Evolutionary conservation across 2,113 vertebrate genomes (phyloP).

Genomic region (Plestiodon gilberti): DNA sequence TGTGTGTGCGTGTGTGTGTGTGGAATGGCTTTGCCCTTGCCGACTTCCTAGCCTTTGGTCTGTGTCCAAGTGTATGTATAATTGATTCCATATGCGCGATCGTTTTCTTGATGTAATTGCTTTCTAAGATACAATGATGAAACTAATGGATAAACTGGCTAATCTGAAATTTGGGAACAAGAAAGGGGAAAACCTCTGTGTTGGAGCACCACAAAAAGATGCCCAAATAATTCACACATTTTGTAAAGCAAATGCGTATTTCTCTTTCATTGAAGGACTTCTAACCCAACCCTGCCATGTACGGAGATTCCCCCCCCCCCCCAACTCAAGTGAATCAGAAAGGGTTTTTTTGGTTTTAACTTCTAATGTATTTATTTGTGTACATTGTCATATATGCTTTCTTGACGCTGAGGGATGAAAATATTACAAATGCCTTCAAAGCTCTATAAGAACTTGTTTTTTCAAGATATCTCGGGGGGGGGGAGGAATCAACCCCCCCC

Average conservation of each 20-base stretch:
- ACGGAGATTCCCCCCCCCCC: not conserved
- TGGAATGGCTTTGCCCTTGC: slow-evolving; percentile 88
- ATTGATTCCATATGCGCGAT: slow-evolving; percentile 96
- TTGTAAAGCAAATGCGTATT: not conserved
- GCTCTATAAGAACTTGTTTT: slow-evolving; percentile 53
- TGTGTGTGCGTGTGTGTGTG: slow-evolving; percentile 86
- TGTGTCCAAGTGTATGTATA: slow-evolving; percentile 98
- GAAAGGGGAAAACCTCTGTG: slow-evolving; percentile 77
- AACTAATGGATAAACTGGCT: slow-evolving; percentile 97
- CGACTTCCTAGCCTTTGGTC: slow-evolving; percentile 94
- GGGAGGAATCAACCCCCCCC: slow-evolving; percentile 21
- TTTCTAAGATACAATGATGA: slow-evolving; percentile 97
- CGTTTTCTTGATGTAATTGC: slow-evolving; percentile 99
- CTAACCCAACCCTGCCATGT: not conserved
- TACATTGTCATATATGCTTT: slow-evolving; percentile 53
- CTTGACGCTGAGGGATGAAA: slow-evolving; percentile 65
- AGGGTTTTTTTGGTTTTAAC: slow-evolving; percentile 49
- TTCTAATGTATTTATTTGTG: slow-evolving; percentile 57
- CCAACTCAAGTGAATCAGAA: slow-evolving; percentile 62
- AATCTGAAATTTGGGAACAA: slow-evolving; percentile 81
- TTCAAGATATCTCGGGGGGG: slow-evolving; percentile 50
- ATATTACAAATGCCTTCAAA: slow-evolving; percentile 51
- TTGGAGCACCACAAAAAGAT: not conserved
- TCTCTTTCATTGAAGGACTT: slow-evolving; percentile 23
- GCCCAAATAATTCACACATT: slow-evolving; percentile 25